These are phyloP conservation scores for Ochlodes sylvanus DNA, from an alignment of 2,888 invertebrate genomes.

Conservation along the genomic window DNA sequence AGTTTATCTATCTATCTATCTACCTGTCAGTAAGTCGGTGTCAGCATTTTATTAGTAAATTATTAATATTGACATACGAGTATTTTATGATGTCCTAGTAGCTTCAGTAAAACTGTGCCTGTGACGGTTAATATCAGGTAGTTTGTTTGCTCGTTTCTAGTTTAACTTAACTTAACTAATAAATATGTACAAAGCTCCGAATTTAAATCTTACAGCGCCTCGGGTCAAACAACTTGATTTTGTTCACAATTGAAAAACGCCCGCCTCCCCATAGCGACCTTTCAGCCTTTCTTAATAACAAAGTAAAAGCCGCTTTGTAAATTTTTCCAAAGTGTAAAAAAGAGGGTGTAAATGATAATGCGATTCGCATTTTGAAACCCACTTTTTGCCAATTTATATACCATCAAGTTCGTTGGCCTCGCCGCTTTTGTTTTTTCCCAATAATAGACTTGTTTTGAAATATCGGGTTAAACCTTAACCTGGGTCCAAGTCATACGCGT, in stretches of 20 bases:
- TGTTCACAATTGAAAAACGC: constrained; percentile 6
- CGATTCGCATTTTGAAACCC: constrained; percentile 21
- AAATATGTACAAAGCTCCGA: not conserved
- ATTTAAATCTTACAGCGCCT: constrained; percentile 2
- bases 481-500: constrained; percentile 11
- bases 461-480: constrained; percentile 29
- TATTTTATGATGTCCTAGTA: too few species aligned
- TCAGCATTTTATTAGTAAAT: too few species aligned
- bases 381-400: constrained; percentile 32
- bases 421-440: constrained; percentile 30
- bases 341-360: constrained; percentile 27
- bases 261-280: constrained; percentile 7
- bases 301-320: constrained; percentile 13
- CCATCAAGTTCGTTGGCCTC: constrained; percentile 30
- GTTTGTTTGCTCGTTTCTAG: too few species aligned
- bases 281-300: constrained; percentile 21
- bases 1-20: too few species aligned
- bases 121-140: too few species aligned
- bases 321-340: not conserved
- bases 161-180: too few species aligned
- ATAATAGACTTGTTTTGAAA: constrained; percentile 38
- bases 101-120: too few species aligned
- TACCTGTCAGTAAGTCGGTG: too few species aligned
- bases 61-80: too few species aligned
- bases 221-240: constrained; percentile 13